Evolutionary conservation across 2,888 invertebrate species (phyloP).

Genomic region (Phyllotreta cruciferae): DNA sequence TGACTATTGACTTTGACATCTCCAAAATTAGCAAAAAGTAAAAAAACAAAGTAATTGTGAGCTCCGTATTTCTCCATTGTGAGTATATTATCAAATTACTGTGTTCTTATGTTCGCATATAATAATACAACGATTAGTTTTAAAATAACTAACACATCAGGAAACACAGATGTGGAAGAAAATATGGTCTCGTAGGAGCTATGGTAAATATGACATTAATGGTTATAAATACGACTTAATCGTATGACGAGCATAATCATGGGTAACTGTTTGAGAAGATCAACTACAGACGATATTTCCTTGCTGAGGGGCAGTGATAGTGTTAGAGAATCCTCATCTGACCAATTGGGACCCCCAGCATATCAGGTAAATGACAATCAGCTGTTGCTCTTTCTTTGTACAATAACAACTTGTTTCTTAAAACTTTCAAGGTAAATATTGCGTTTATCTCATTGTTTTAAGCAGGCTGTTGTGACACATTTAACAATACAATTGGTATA

Average conservation of each 20-base stretch:
- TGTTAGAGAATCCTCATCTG: conserved; percentile 65
- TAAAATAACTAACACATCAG: conserved; percentile 34
- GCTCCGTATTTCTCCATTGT: conserved; percentile 42
- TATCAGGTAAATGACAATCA: conserved; percentile 61
- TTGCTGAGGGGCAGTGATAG: conserved; percentile 67
- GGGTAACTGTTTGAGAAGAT: conserved; percentile 77
- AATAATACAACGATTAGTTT: conserved; percentile 31
- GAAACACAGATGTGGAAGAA: conserved; percentile 39
- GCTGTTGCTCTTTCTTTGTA: conserved; percentile 18
- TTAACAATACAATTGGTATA: too few relatives aligned
- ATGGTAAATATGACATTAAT: conserved; percentile 41
- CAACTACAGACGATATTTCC: conserved; percentile 70
- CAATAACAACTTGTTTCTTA: conserved; percentile 26
- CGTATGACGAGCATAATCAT: conserved; percentile 60
- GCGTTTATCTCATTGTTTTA: background rate
- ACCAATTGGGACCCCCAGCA: conserved; percentile 66
- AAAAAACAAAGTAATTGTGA: conserved; percentile 41
- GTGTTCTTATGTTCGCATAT: conserved; percentile 36
- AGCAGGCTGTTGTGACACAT: too few relatives aligned
- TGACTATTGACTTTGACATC: conserved; percentile 24
- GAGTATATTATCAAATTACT: conserved; percentile 41
- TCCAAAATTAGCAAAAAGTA: conserved; percentile 43
- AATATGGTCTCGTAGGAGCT: conserved; percentile 41
- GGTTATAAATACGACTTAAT: conserved; percentile 49
- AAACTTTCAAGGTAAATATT: conserved; percentile 17